Percentiles rank a stretch among this genome's conserved stretches.
Evolutionary conservation across 2,113 vertebrate species (phyloP).

Genomic region (Rissa tridactyla): DNA sequence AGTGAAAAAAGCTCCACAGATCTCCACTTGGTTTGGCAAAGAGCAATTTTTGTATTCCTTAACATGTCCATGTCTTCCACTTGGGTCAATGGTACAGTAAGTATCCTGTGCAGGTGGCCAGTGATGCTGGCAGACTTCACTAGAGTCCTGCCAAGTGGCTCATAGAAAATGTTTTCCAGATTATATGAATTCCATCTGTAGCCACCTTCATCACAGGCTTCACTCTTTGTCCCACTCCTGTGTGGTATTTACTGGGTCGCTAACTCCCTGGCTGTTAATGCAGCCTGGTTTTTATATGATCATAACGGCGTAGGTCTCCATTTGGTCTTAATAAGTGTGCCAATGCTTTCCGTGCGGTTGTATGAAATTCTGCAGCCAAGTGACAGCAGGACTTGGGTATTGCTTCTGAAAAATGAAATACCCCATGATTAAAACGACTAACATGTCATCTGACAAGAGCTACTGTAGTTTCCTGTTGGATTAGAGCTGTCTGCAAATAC

Average conservation of each 20-base stretch:
- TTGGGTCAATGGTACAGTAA: background rate
- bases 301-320: background rate
- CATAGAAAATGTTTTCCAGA: background rate
- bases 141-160: background rate
- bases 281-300: background rate
- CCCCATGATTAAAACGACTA: background rate
- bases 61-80: background rate
- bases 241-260: background rate
- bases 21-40: background rate
- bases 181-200: background rate
- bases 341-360: rapidly evolving
- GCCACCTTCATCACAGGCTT: background rate
- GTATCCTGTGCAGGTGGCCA: background rate
- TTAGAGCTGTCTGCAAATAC: background rate
- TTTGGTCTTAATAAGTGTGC: background rate
- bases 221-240: background rate
- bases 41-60: background rate
- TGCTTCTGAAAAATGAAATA: background rate
- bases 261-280: background rate
- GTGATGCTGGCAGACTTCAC: background rate
- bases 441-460: background rate
- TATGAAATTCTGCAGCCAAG: background rate
- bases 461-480: background rate
- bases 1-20: background rate
- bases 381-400: background rate